These are phyloP conservation scores for Argopecten irradians DNA, from an alignment of 1,140 invertebrate species.

Conservation along the genomic window DNA sequence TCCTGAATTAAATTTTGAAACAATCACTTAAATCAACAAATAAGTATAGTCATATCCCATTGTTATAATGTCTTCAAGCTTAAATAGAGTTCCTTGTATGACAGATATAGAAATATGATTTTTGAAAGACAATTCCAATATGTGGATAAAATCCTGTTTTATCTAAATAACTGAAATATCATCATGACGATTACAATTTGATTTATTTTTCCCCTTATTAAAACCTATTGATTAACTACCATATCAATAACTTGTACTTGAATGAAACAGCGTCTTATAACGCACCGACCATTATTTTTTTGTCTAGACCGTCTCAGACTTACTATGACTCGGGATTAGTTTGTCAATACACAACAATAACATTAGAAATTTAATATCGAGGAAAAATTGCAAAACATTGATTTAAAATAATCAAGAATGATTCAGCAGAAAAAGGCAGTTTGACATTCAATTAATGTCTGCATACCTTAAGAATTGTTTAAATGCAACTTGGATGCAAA, in stretches of 20 bases:
- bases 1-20: no score
- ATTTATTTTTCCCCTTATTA: neutral
- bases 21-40: neutral
- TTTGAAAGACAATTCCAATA: neutral
- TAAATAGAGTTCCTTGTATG: neutral
- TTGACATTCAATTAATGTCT: neutral
- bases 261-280: neutral
- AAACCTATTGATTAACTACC: neutral
- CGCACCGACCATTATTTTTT: neutral
- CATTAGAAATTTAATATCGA: neutral
- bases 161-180: no score
- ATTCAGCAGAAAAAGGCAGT: neutral
- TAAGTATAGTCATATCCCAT: neutral
- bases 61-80: neutral
- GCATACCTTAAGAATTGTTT: no score
- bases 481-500: no score
- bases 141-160: neutral
- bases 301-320: neutral
- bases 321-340: neutral
- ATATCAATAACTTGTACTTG: neutral
- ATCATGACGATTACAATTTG: no score
- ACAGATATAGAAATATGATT: neutral
- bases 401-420: neutral
- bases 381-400: slow-evolving; percentile 7
- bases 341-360: neutral